Base-by-base conservation (phyloP, 2,888 invertebrate species). In the Schizaphis graminum region DNA sequence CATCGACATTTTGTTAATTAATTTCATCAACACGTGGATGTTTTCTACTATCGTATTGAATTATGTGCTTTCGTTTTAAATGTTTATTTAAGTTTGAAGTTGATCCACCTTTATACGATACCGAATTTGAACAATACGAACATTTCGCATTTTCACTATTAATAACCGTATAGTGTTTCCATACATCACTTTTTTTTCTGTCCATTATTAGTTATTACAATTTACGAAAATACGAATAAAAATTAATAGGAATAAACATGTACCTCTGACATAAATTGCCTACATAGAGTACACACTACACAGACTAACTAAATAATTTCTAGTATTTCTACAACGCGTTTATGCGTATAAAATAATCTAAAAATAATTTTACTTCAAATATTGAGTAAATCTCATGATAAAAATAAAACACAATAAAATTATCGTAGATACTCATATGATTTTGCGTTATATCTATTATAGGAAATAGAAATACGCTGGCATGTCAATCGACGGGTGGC, bases 81-180 rank as follows among this genome's bases (percentile, higher is more conserved):
- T 91, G 77, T 77, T 77, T 91, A 77, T n/a, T 91, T 35, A 91
- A 91, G 26, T 91, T 91, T 26, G 91, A 7, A 77, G 77, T 91
- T 91, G 91, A 91, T 11, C 77, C 91, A 0, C 67, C 53, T 91
- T 91, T 77, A 84, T 84, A 91, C 2, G 61, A 90, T 2, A 61
- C 7, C 47, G 44, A 44, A 61, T 47, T 90, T 21, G 90, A 90
- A 61, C 91, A 77, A 53, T 91, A 91, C 35, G 56, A 91, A 53
- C 53, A 91, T 56, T 91, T 91, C 21, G 77, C 77, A 49, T 24
- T 91, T 91, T 24, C 91, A 91, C 77, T 84, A 3, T 91, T 77
- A 77, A 77, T 91, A 49, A 91, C 41, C n/a, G 67, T 26, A 91
- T 49, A 91, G 1, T 89, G 61, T 61, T 61, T 61, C 89, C 61